Evolutionary conservation across 2,888 invertebrate genomes (phyloP), one percentile per base, ranked within the genome.

Genomic region (Falcaria lacertinaria): DNA sequence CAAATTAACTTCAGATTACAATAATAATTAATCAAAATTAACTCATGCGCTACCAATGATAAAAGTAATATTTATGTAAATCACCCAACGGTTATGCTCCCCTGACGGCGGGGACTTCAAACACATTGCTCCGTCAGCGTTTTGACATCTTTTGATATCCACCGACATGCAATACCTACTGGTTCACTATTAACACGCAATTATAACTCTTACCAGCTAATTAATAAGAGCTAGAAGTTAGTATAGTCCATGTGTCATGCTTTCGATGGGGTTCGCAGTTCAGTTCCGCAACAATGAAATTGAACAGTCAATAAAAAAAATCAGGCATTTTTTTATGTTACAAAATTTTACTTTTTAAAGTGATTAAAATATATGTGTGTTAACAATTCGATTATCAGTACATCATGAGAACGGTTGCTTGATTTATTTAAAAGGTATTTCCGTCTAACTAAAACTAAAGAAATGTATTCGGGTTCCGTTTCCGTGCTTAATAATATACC

Each of bases 61-160:
- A 64, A 66, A 74, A 63, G 58, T 63, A 64, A 78, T 82, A 75
- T 78, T 57, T 75, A 85, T 82, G 82, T 72, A 77, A 83, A 82
- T 83, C 60, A 46, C 35, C 49, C 44, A 45, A 53, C 49, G 68
- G 74, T 76, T 76, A 72, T 43, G 53, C 63, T 43, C 76, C 79
- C 73, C 82, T 80, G 82, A 53, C 67, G 74, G 82, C 83, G 83
- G 71, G 50, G 45, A 54, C 63, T 61, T 74, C 83, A 81, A 82
- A 81, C 68, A 51, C 39, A 44, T 57, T 62, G 67, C 70, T 72
- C 80, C 75, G 80, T 84, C 84, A 83, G 75, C 72, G 68, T 77
- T 81, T 80, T 83, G 84, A 86, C 84, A 78, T 83, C 84, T 74
- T 86, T 87, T 86, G 81, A 86, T 82, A 72, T 79, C 69, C 66